Percentiles rank a stretch among this genome's conserved stretches.
Evolutionary conservation across 2,888 invertebrate genomes (phyloP).

Genomic region (Gerosis bhagava): DNA sequence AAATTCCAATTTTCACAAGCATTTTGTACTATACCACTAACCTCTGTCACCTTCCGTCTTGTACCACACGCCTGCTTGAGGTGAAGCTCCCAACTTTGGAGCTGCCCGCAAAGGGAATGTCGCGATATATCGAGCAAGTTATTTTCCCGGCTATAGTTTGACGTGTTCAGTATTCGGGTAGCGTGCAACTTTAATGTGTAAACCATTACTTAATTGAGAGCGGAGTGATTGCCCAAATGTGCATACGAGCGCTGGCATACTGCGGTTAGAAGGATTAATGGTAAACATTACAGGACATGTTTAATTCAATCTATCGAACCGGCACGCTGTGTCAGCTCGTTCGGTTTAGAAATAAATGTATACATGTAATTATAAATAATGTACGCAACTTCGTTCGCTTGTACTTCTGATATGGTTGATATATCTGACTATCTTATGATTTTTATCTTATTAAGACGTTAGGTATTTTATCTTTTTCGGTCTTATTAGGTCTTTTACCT

Average conservation of each 20-base stretch:
- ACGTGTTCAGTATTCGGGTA: conserved; percentile 34
- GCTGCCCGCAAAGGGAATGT: conserved; percentile 43
- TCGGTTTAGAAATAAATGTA: too few species aligned
- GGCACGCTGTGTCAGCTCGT: too few species aligned
- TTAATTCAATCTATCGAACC: conserved; percentile 2
- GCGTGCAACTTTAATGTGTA: conserved; percentile 44
- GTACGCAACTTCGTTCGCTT: too few species aligned
- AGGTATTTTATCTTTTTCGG: too few species aligned
- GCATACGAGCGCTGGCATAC: conserved; percentile 8
- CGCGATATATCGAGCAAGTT: conserved; percentile 45
- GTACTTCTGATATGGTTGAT: too few species aligned
- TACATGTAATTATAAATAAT: too few species aligned
- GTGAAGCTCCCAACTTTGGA: conserved; percentile 45
- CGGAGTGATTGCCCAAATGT: conserved; percentile 22
- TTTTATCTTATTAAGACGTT: too few species aligned
- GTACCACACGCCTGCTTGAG: conserved; percentile 18
- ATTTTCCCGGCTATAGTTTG: conserved; percentile 38
- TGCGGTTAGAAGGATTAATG: conserved; percentile 16
- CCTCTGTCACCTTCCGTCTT: too few species aligned
- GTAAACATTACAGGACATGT: conserved; percentile 8
- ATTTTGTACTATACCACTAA: too few species aligned
- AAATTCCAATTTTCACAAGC: too few species aligned
- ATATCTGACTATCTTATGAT: too few species aligned
- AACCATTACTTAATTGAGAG: conserved; percentile 24
- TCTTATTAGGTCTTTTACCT: too few species aligned